These are phyloP conservation scores for Megalops atlanticus DNA, from an alignment of 2,113 vertebrate genomes.

Conservation along the genomic window DNA sequence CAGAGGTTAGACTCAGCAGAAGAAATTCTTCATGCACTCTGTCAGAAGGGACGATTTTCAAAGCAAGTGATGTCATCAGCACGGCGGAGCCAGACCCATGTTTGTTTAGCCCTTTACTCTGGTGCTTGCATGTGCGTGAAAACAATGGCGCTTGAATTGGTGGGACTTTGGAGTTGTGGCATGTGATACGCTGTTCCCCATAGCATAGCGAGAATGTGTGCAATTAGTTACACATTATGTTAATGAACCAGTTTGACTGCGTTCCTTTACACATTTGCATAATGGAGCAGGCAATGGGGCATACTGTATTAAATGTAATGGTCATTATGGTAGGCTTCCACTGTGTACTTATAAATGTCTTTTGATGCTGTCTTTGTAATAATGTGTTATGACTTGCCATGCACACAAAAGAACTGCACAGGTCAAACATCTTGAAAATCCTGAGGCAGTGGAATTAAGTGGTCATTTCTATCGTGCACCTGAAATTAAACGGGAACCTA, in stretches of 20 bases:
- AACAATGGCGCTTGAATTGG: slow-evolving; percentile 6
- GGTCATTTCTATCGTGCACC: not conserved
- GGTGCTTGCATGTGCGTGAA: not conserved
- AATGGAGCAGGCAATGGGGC: slow-evolving; percentile 52
- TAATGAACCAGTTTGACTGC: slow-evolving; percentile 54
- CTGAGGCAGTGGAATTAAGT: too few relatives aligned
- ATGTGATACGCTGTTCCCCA: slow-evolving; percentile 45
- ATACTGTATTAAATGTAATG: slow-evolving; percentile 41
- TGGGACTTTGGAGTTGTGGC: not conserved
- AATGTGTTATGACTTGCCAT: slow-evolving; percentile 4
- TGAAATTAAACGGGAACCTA: not conserved
- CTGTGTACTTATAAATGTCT: slow-evolving; percentile 16
- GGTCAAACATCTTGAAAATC: not conserved
- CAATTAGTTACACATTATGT: slow-evolving; percentile 60
- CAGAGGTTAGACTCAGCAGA: not conserved
- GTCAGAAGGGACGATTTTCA: not conserved
- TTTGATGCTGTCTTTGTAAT: not conserved
- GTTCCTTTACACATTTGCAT: slow-evolving; percentile 54
- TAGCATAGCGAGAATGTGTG: slow-evolving; percentile 55
- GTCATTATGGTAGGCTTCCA: slow-evolving; percentile 34
- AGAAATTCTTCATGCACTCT: not conserved
- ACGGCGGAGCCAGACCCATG: not conserved
- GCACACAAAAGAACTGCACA: too few relatives aligned
- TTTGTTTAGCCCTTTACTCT: not conserved
- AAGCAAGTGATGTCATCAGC: not conserved